Base-by-base conservation (phyloP, 2,888 invertebrate species). In the Megastigmus dorsalis region DNA sequence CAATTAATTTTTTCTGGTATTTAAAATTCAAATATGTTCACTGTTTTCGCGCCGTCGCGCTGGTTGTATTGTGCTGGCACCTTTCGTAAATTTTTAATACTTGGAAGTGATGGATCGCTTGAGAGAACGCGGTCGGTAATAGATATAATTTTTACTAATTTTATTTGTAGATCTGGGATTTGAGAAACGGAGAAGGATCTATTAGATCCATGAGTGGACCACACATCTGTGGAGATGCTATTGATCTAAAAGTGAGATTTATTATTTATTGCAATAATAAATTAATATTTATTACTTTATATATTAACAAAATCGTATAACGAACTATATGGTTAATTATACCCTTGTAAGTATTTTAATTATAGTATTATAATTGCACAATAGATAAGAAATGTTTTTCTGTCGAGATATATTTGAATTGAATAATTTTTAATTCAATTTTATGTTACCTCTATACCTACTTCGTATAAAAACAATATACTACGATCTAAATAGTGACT, bases 131-230 rank as follows among this genome's bases (percentile, higher is more conserved):
- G 4, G 45, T 38, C 62, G 63, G 23, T 71, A 71, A 63, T 5
- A 18, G 5, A n/a, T 1, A 9, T 6, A 28, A 30, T 48, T 59
- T 36, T 26, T 36, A 7, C n/a, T 2, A 20, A n/a, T 45, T 23
- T 50, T 33, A 52, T 48, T 45, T 41, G 15, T 38, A 92, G 92
- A 89, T 92, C 69, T 92, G 92, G 92, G 92, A 92, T 79, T 84
- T 85, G 15, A 86, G 92, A 75, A 89, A 89, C 65, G 84, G 87
- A 59, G 84, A 89, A 5, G 91, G 91, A 2, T 90, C 90, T 73
- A 88, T 90, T 10, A 89, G 89, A 84, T 89, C 90, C 0, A 91
- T 92, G 67, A 89, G 90, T 83, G 92, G 91, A 2, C 91, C 92
- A 9, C 87, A 91, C 75, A 88, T 92, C 78, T 90, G 90, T 80